Evolutionary conservation across 2,888 invertebrate genomes (phyloP).

Genomic region (Cyaniris semiargus): DNA sequence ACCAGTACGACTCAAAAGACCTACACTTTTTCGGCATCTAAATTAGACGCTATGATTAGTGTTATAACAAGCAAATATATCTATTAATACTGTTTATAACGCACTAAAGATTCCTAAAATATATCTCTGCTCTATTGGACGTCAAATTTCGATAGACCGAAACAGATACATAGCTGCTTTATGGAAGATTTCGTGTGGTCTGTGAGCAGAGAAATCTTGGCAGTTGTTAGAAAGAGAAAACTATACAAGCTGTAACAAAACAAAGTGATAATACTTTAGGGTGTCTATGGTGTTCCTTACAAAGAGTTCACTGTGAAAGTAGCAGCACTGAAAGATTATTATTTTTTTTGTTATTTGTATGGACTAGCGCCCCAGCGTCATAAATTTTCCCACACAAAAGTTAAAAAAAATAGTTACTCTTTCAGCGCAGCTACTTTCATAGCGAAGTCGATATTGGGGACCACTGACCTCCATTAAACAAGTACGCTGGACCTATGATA

Average conservation of each 20-base stretch:
- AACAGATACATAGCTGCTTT: background rate
- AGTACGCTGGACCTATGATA: no score
- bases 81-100: slow-evolving; percentile 25
- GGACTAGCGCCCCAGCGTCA: no score
- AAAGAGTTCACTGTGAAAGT: no score
- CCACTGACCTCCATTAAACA: no score
- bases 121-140: slow-evolving; percentile 28
- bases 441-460: no score
- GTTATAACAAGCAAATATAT: background rate
- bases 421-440: no score
- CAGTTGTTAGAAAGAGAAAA: background rate
- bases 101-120: slow-evolving; percentile 23
- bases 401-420: no score
- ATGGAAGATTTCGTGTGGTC: slow-evolving; percentile 1
- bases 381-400: no score
- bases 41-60: background rate
- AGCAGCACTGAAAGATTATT: no score
- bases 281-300: no score
- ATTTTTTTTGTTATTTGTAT: no score
- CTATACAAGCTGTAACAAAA: background rate
- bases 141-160: slow-evolving; percentile 22
- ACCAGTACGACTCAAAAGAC: background rate
- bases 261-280: no score
- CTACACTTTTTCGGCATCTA: background rate
- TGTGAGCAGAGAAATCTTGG: background rate